Evolutionary conservation across 2,797 vertebrate species (phyloP).

Genomic region (Enteromius paludinosus): DNA sequence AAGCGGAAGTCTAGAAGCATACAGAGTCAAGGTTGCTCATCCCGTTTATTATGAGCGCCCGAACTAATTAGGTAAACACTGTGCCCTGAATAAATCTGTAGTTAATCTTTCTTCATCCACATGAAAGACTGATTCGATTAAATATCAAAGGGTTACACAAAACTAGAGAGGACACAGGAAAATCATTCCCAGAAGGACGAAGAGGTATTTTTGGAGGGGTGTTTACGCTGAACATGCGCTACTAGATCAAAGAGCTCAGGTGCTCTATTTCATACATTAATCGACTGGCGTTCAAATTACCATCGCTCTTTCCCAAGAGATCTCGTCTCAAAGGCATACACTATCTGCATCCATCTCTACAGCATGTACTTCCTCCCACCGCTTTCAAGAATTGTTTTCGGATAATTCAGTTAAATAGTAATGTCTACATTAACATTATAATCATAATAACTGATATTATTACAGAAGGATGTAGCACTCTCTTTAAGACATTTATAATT

Average conservation of each 20-base stretch:
- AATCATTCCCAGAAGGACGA: conserved; percentile 51
- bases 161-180: conserved; percentile 52
- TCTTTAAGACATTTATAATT: neutral
- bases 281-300: conserved; percentile 59
- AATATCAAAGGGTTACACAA: conserved; percentile 70
- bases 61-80: conserved; percentile 69
- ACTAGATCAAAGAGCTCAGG: conserved; percentile 70
- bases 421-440: conserved; percentile 16
- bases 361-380: conserved; percentile 53
- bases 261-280: conserved; percentile 59
- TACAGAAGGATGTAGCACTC: neutral
- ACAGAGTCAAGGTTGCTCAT: conserved; percentile 60
- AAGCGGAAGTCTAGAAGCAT: conserved; percentile 32
- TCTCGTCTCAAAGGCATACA: conserved; percentile 25
- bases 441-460: neutral
- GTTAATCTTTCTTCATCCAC: conserved; percentile 70
- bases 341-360: conserved; percentile 57
- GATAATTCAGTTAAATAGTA: conserved; percentile 54
- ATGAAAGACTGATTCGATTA: conserved; percentile 68
- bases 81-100: conserved; percentile 66
- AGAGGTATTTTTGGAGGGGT: conserved; percentile 55
- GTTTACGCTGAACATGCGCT: conserved; percentile 58
- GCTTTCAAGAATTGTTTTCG: conserved; percentile 58
- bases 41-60: conserved; percentile 63
- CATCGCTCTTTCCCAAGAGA: conserved; percentile 45